Base-by-base conservation (phyloP, 2,797 vertebrate genomes). In the Pantherophis vulpinus region DNA sequence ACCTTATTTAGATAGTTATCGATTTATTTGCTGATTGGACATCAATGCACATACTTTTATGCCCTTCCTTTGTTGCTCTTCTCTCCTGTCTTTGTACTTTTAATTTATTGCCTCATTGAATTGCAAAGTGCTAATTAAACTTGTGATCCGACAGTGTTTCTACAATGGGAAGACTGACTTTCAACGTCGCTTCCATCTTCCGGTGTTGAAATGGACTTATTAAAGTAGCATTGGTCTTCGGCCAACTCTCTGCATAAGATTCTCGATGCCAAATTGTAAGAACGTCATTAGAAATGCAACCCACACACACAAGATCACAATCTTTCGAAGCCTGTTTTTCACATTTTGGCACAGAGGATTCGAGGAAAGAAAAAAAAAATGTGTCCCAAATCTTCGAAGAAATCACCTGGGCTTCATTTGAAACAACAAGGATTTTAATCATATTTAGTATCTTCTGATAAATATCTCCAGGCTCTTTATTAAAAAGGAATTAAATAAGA, bases 341-440 rank as follows among this genome's bases (percentile, higher is more conserved):
- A 90, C 88, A 29, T 70, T 93, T 63, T 93, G 93, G 37, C 89
- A 93, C 79, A 89, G 90, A 92, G 58, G 87, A 4, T 27, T 2
- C 92, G 92, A 94, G 88, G 37, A 5, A 4, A 18, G 14, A 27
- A 61, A 87, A 89, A 89, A 92, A 60, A 25, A 58, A 59, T 20
- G 91, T 87, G 59, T 63, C 54, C 18, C 59, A n/a, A 95, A 23
- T 60, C 11, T 18, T 93, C 92, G 94, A 42, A 94, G 90, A 94
- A 96, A 91, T 96, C 92, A 95, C 95, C 92, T 95, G 94, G 51
- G 74, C 66, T 95, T 95, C 90, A 94, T 96, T 95, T 59, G 37
- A 93, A 29, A 92, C 90, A 95, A 88, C 60, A 16, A 79, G 87
- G 63, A 23, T 63, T 37, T 59, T 94, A 47, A 90, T 87, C 90